Evolutionary conservation across 1,140 invertebrate species (phyloP).

Genomic region (Zaprionus vittiger): DNA sequence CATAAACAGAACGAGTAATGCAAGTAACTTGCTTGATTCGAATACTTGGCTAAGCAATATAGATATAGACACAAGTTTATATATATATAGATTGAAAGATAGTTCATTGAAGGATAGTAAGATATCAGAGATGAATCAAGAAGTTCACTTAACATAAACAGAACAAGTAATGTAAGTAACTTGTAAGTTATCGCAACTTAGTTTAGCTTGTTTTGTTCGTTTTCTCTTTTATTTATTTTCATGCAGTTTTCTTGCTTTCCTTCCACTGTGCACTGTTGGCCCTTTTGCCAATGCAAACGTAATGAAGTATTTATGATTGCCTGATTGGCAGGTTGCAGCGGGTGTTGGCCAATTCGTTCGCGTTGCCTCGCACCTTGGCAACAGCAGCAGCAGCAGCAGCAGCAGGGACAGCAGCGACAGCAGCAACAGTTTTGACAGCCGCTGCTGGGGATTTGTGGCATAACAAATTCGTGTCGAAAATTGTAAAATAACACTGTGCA

Average conservation of each 20-base stretch:
- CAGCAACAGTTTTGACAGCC: constrained; percentile 59
- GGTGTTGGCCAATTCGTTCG: constrained; percentile 43
- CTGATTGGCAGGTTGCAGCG: constrained; percentile 63
- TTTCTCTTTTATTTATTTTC: background rate
- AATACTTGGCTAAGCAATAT: background rate
- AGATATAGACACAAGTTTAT: too few species aligned
- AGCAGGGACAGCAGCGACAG: constrained; percentile 14
- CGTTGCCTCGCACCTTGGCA: constrained; percentile 16
- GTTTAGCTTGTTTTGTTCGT: background rate
- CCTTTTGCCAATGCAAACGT: constrained; percentile 37
- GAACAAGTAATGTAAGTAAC: background rate
- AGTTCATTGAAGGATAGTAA: background rate
- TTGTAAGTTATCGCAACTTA: background rate
- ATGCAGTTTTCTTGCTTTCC: background rate
- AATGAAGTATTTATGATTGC: constrained; percentile 78
- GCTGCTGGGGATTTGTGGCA: constrained; percentile 79
- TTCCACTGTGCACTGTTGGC: constrained; percentile 15
- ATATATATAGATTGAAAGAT: too few species aligned
- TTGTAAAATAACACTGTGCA: constrained; percentile 55
- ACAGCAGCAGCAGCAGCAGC: constrained; percentile 14
- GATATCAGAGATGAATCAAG: too few species aligned
- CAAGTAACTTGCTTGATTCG: too few species aligned
- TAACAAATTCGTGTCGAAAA: constrained; percentile 76
- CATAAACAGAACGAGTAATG: too few species aligned
- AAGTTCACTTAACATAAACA: too few species aligned